These are phyloP conservation scores for Drosophila mayaguana DNA, from an alignment of 2,888 invertebrate species.

Conservation along the genomic window DNA sequence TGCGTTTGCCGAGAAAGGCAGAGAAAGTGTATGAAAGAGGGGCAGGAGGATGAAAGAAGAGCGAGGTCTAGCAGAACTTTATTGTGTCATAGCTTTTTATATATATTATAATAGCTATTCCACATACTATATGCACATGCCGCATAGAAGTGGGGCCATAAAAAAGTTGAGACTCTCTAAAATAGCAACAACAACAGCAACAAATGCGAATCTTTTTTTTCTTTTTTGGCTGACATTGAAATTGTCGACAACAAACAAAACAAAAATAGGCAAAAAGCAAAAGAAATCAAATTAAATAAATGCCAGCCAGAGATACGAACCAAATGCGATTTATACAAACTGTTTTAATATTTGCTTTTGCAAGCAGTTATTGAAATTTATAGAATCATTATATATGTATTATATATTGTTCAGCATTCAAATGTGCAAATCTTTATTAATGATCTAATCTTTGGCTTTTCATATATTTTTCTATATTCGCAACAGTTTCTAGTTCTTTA, in stretches of 20 bases:
- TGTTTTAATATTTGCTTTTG: constrained; percentile 42
- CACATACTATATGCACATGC: constrained; percentile 17
- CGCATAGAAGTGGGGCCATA: constrained; percentile 43
- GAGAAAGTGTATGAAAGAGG: not conserved
- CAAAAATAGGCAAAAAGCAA: not conserved
- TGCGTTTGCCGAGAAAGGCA: constrained; percentile 54
- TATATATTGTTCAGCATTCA: not conserved
- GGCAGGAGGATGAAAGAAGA: not conserved
- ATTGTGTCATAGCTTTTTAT: constrained; percentile 67
- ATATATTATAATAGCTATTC: constrained; percentile 22
- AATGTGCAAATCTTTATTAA: not conserved
- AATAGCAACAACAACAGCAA: constrained; percentile 10
- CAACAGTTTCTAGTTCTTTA: no score
- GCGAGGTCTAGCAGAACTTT: constrained; percentile 35
- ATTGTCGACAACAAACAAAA: constrained; percentile 36
- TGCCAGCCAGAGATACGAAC: constrained; percentile 18
- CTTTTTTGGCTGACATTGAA: constrained; percentile 67
- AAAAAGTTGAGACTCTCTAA: constrained; percentile 27
- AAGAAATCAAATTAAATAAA: constrained; percentile 10
- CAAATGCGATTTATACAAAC: constrained; percentile 29
- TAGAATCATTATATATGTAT: not conserved
- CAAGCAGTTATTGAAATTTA: not conserved
- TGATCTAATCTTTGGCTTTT: not conserved
- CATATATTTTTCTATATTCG: not conserved
- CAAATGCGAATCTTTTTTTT: constrained; percentile 47